Evolutionary conservation across 92 coral and sea anemone species (phyloP).

Genomic region (Pocillopora grandis): DNA sequence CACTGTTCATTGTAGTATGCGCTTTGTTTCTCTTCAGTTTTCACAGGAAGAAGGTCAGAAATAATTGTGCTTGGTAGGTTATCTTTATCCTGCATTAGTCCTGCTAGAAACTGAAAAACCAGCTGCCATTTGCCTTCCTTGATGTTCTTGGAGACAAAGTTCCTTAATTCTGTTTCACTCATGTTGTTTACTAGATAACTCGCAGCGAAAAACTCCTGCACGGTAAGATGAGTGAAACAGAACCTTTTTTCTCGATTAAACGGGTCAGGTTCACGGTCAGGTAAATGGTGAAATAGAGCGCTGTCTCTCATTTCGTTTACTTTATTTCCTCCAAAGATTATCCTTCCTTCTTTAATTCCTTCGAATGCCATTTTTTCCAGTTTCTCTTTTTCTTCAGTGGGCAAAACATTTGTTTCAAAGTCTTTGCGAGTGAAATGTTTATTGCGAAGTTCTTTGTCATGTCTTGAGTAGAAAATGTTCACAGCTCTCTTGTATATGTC

Average conservation of each 20-base stretch:
- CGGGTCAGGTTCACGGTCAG: neutral
- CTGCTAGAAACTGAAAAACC: slow-evolving; percentile 57
- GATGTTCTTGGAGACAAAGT: slow-evolving; percentile 16
- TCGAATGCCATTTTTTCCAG: slow-evolving; percentile 38
- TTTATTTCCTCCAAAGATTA: slow-evolving; percentile 31
- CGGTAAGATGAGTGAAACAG: slow-evolving; percentile 52
- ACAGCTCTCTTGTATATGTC: slow-evolving; percentile 32
- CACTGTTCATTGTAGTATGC: neutral
- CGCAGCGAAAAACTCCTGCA: slow-evolving; percentile 62
- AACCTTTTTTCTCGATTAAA: neutral
- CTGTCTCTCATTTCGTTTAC: neutral
- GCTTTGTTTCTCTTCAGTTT: neutral
- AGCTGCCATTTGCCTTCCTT: slow-evolving; percentile 37
- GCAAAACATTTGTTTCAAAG: neutral
- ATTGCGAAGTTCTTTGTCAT: neutral
- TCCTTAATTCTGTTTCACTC: neutral
- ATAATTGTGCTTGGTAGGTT: neutral
- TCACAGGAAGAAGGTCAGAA: neutral
- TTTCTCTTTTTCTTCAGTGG: neutral
- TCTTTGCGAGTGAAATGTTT: neutral
- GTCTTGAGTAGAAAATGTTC: slow-evolving; percentile 16
- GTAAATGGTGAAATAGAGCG: slow-evolving; percentile 30
- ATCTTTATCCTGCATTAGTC: slow-evolving; percentile 23
- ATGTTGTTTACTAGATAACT: neutral
- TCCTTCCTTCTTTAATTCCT: slow-evolving; percentile 28